Percentiles rank a stretch among this genome's conserved stretches.
Conservation (phyloP, 2,797 vertebrate genomes). For the Alosa sapidissima region DNA sequence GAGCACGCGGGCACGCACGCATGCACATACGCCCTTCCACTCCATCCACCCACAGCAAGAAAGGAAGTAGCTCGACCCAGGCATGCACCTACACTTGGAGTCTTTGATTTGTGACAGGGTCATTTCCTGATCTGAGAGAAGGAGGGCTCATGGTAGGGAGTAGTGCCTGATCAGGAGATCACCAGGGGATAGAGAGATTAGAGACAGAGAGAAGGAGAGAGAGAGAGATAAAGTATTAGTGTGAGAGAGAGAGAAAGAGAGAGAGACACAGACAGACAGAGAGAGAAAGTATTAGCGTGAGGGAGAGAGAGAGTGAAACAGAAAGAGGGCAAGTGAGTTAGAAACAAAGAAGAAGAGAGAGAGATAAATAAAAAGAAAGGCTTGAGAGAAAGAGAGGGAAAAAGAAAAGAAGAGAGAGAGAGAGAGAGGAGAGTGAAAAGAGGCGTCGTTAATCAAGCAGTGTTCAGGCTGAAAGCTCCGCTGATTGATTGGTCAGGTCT, state of each 20-base stretch:
- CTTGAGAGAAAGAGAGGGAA: slow-evolving; percentile 62
- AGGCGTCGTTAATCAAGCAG: slow-evolving; percentile 80
- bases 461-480: slow-evolving; percentile 81
- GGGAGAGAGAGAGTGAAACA: not conserved
- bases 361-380: slow-evolving; percentile 9
- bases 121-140: slow-evolving; percentile 83
- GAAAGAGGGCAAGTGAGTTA: not conserved
- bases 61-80: slow-evolving; percentile 1
- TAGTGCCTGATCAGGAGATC: slow-evolving; percentile 57
- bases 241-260: not conserved
- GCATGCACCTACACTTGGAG: slow-evolving; percentile 51
- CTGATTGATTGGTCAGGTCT: slow-evolving; percentile 85
- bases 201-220: not conserved
- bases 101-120: slow-evolving; percentile 81
- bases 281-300: not conserved
- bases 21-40: slow-evolving; percentile 47
- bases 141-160: slow-evolving; percentile 66
- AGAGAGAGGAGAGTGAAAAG: slow-evolving; percentile 67
- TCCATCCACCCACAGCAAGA: slow-evolving; percentile 18
- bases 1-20: slow-evolving; percentile 52
- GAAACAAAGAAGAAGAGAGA: slow-evolving; percentile 10
- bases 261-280: not conserved
- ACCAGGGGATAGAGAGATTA: not conserved
- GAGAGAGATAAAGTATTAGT: no score
- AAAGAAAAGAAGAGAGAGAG: not conserved